A percentile compares a stretch with the other conserved stretches of the same genome.
These are phyloP conservation scores for Aporophyla nigra DNA, from an alignment of 2,888 invertebrate species.

Conservation along the genomic window DNA sequence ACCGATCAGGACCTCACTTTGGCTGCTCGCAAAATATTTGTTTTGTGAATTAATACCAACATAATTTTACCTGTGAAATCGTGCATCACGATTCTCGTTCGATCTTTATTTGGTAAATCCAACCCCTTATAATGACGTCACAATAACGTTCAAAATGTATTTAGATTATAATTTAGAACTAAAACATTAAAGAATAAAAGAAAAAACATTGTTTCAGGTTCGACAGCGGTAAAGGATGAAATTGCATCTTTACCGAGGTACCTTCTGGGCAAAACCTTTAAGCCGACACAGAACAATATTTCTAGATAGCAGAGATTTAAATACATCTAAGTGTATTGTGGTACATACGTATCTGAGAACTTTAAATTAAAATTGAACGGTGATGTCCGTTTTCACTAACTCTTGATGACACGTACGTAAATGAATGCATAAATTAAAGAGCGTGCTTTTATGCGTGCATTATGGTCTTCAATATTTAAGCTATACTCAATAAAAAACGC, in stretches of 20 bases:
- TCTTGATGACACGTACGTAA: too few species aligned
- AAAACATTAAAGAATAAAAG: not conserved
- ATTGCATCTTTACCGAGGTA: too few species aligned
- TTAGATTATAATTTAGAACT: not conserved
- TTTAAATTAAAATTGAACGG: not conserved
- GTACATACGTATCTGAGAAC: too few species aligned
- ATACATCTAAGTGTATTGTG: too few species aligned
- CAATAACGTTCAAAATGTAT: slow-evolving; percentile 14
- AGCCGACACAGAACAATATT: not conserved
- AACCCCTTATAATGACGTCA: slow-evolving; percentile 36
- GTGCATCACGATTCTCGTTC: slow-evolving; percentile 74
- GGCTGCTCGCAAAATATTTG: slow-evolving; percentile 74
- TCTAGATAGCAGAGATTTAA: not conserved
- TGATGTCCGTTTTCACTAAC: not conserved
- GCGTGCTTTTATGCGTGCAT: not conserved
- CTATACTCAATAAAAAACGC: not conserved
- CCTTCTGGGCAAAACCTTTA: not conserved
- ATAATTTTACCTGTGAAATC: slow-evolving; percentile 69
- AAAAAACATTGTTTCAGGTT: not conserved
- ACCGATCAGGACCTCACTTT: slow-evolving; percentile 74
- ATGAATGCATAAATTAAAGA: too few species aligned
- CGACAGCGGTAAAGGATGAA: too few species aligned
- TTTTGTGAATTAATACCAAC: slow-evolving; percentile 75
- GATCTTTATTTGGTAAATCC: slow-evolving; percentile 48
- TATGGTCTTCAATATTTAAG: not conserved